Evolutionary conservation across 2,888 invertebrate genomes (phyloP).

Genomic region (Dryadula phaetusa): DNA sequence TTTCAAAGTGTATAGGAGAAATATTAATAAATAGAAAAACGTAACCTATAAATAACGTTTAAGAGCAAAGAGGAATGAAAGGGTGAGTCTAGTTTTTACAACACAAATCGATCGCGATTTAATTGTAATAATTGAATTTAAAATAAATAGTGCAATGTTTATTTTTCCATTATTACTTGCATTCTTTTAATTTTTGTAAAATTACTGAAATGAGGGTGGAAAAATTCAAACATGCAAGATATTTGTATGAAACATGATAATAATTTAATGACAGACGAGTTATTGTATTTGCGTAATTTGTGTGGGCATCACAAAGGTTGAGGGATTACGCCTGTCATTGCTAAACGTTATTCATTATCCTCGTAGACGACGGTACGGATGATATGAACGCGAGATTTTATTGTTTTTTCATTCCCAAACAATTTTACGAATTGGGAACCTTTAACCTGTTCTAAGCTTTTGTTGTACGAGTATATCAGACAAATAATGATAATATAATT

Average conservation of each 20-base stretch:
- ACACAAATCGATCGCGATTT: no score
- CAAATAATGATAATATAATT: background rate
- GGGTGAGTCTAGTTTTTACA: no score
- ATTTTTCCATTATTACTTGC: no score
- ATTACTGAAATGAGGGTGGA: background rate
- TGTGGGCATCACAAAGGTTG: conserved; percentile 34
- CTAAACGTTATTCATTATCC: conserved; percentile 38
- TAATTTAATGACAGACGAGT: conserved; percentile 9
- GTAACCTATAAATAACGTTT: background rate
- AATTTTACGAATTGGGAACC: conserved; percentile 14
- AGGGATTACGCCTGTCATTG: conserved; percentile 37
- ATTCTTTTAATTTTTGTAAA: background rate
- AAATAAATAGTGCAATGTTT: no score
- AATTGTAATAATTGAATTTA: no score
- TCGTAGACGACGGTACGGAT: conserved; percentile 18
- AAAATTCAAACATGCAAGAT: background rate
- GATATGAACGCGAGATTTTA: conserved; percentile 27
- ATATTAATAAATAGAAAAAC: background rate
- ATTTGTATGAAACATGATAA: conserved; percentile 1
- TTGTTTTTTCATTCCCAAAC: conserved; percentile 2
- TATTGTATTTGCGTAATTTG: conserved; percentile 24
- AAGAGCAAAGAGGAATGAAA: no score
- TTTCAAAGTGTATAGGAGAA: background rate
- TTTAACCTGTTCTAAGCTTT: background rate
- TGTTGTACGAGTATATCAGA: background rate